These are phyloP conservation scores for Drosophila barbarae DNA, from an alignment of 2,888 invertebrate species.

Conservation along the genomic window DNA sequence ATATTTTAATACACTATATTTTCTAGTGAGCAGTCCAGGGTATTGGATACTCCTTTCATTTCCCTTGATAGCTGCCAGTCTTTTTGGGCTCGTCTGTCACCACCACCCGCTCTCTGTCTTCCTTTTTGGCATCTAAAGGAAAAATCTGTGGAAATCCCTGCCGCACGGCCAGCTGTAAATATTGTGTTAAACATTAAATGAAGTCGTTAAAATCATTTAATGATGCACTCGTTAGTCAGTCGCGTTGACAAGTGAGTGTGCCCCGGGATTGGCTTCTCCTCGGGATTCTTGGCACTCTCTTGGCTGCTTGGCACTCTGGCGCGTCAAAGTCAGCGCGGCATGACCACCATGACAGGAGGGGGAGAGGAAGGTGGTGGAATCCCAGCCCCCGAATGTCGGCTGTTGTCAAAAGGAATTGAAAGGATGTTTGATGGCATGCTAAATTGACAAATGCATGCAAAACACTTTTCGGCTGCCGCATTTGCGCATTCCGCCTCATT, in stretches of 20 bases:
- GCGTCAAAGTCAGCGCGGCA: slow-evolving; percentile 41
- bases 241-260: slow-evolving; percentile 66
- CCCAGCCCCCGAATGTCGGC: slow-evolving; percentile 42
- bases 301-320: slow-evolving; percentile 31
- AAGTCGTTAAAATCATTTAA: slow-evolving; percentile 78
- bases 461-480: slow-evolving; percentile 54
- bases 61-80: neutral
- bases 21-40: neutral
- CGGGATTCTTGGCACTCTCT: neutral
- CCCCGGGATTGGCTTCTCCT: slow-evolving; percentile 14
- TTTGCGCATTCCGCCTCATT: slow-evolving; percentile 49
- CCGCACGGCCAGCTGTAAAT: slow-evolving; percentile 50
- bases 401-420: slow-evolving; percentile 69
- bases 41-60: neutral
- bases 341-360: slow-evolving; percentile 28
- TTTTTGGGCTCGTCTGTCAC: slow-evolving; percentile 6
- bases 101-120: slow-evolving; percentile 1
- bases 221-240: slow-evolving; percentile 75
- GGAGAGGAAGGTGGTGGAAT: neutral
- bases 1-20: neutral
- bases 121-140: slow-evolving; percentile 1
- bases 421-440: slow-evolving; percentile 78
- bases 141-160: slow-evolving; percentile 32
- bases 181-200: slow-evolving; percentile 75
- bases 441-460: slow-evolving; percentile 78